Percentiles rank a stretch among this genome's conserved stretches.
Evolutionary conservation across 2,888 invertebrate genomes (phyloP).

Genomic region (Rhamnusium bicolor): DNA sequence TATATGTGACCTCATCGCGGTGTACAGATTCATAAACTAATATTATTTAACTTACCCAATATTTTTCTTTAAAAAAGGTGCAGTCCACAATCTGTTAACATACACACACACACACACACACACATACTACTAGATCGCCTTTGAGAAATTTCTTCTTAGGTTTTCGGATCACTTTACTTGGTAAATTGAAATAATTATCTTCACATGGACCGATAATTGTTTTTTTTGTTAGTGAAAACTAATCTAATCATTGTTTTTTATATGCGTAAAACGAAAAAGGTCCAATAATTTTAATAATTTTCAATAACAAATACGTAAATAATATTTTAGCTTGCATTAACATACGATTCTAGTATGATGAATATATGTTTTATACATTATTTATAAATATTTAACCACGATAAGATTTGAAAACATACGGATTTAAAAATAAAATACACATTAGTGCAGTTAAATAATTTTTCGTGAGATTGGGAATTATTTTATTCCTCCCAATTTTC

Average conservation of each 20-base stretch:
- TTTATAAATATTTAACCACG: constrained; percentile 19
- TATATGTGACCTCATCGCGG: no score
- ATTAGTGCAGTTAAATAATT: background rate
- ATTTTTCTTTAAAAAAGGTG: background rate
- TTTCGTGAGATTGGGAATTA: background rate
- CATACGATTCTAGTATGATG: background rate
- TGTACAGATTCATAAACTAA: no score
- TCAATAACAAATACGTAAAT: background rate
- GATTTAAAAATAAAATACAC: constrained; percentile 7
- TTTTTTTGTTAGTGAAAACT: background rate
- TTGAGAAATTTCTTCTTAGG: background rate
- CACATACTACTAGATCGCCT: background rate
- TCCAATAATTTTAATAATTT: background rate
- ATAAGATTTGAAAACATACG: constrained; percentile 17
- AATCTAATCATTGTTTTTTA: background rate
- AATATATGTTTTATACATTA: background rate
- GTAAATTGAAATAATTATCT: no score
- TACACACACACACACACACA: background rate
- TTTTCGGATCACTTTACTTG: background rate
- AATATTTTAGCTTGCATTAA: background rate
- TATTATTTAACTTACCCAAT: background rate
- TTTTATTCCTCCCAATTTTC: background rate
- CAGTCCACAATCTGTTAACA: background rate
- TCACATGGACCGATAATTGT: background rate
- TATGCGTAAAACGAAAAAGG: background rate